phyloP scores from a whole-genome alignment of 2,797 vertebrate genomes.

The Menidia menidia region DNA sequence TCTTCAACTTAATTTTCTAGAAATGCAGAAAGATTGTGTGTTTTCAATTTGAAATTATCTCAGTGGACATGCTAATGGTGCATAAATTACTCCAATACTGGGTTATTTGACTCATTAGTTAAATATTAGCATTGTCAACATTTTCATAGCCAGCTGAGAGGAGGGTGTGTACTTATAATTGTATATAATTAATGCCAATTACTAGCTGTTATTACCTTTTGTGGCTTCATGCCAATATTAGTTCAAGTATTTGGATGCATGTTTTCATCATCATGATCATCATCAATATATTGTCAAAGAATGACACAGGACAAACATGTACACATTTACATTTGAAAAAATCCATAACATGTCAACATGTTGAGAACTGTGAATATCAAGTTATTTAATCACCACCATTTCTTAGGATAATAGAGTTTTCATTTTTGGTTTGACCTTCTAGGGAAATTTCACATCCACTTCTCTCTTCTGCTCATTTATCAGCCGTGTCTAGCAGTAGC shows the following conservation, averaged over 20 bases:
- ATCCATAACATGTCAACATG: constrained; percentile 18
- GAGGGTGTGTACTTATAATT: constrained; percentile 2
- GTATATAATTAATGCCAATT: constrained; percentile 37
- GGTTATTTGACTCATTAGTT: constrained; percentile 24
- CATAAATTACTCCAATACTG: constrained; percentile 22
- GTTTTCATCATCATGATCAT: constrained; percentile 13
- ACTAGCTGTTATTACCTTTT: constrained; percentile 44
- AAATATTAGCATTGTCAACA: constrained; percentile 45
- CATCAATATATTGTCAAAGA: constrained; percentile 16
- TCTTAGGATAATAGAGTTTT: constrained; percentile 39
- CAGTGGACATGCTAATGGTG: constrained; percentile 15
- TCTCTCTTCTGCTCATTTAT: constrained; percentile 46
- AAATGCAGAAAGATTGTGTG: background rate
- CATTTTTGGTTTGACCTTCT: constrained; percentile 58
- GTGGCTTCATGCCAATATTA: constrained; percentile 26
- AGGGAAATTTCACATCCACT: constrained; percentile 45
- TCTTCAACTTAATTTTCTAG: constrained; percentile 4
- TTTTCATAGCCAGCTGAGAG: constrained; percentile 43
- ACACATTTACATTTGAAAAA: constrained; percentile 11
- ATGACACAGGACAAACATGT: background rate
- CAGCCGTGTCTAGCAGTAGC: constrained; percentile 41
- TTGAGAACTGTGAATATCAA: constrained; percentile 22
- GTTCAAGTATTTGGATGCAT: constrained; percentile 18
- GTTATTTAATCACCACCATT: constrained; percentile 40
- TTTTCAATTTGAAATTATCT: constrained; percentile 17